Evolutionary conservation across 2,888 invertebrate genomes (phyloP), one percentile per base, ranked within the genome.

Genomic region (Pterobdella sp.): DNA sequence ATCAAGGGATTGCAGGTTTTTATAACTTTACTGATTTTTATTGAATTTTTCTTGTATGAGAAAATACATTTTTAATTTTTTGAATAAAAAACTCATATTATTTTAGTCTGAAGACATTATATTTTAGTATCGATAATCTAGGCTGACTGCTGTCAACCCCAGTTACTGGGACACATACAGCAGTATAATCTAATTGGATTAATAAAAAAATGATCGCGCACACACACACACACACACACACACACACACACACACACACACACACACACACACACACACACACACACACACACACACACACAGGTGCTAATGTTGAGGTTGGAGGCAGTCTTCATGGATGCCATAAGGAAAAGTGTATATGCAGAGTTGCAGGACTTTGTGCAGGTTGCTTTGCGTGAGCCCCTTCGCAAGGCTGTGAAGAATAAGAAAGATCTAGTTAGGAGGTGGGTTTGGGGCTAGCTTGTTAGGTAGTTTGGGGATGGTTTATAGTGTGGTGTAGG

Each of bases 361-460:
- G 90, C 94, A 0, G 95, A 97, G 81, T 85, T 98, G 72, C 98
- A 98, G 85, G 93, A 94, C 84, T 97, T 98, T 84, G 93, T 96
- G 0, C 97, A 97, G 84, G 84, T 92, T 0, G 85, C 88, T 0
- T 84, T 98, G 52, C 86, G 95, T 22, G 97, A 98, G 79, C 96
- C 96, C 0, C 85, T 98, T 2, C 86, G 96, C 72, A 98, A 97
- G 84, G 94, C 97, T 0, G 90, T 94, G 37, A 98, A 98, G 84
- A 96, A 96, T 81, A 97, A 96, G 83, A 94, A 94, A 82, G 97
- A 97, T 84, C 86, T 97, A 26, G 92, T 97, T 76, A 80, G 81
- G 73, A 82, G 81, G 84, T 84, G 71, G 76, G 74, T 32, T n/a
- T 7, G n/a, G 4, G 3, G 60, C 3, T 56, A 26, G 7, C 18